Conservation (phyloP, 2,113 vertebrate species). For the Phasianus colchicus region DNA sequence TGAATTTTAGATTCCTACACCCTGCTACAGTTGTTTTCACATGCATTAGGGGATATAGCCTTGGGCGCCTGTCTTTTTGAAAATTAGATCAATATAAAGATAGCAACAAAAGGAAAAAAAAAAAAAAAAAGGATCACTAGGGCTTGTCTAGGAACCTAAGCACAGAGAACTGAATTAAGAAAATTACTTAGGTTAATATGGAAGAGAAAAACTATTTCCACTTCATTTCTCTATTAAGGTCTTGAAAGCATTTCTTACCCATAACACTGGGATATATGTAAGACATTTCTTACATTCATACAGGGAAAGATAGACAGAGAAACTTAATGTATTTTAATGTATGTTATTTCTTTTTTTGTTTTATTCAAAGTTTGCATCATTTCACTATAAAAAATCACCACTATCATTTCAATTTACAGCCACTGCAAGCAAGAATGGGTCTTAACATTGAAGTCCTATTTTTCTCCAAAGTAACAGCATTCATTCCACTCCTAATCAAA, state of each 20-base stretch:
- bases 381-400: neutral
- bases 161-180: neutral
- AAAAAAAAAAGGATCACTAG: neutral
- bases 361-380: neutral
- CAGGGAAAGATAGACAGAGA: neutral
- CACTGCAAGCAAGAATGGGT: neutral
- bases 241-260: neutral
- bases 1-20: neutral
- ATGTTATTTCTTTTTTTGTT: neutral
- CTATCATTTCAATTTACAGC: neutral
- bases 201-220: neutral
- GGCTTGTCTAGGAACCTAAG: neutral
- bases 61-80: neutral
- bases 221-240: neutral
- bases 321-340: neutral
- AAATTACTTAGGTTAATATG: neutral
- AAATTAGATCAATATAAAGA: neutral
- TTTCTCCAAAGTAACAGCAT: neutral
- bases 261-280: neutral
- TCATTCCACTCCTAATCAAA: neutral
- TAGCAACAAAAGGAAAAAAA: neutral
- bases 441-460: neutral
- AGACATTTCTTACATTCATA: neutral
- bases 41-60: neutral
- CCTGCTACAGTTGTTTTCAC: neutral